Conservation (phyloP, 2,888 invertebrate genomes). For the Augiades crinisus region DNA sequence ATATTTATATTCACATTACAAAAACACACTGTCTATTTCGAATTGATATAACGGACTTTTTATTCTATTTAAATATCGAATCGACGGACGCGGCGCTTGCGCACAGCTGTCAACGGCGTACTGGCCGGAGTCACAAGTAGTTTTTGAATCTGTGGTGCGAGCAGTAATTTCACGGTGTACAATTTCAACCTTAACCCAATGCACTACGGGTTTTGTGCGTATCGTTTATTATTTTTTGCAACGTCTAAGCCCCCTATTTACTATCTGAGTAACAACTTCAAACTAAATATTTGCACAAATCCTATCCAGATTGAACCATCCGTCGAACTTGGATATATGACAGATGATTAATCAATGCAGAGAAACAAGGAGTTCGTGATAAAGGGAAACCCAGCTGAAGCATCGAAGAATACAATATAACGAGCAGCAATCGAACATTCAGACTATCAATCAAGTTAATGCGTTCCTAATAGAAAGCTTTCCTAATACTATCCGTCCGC, state of each 20-base stretch:
- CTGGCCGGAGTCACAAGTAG: constrained; percentile 38
- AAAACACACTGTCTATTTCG: constrained; percentile 9
- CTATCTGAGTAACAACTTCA: constrained; percentile 11
- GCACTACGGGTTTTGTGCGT: constrained; percentile 22
- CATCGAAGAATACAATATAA: too few relatives aligned
- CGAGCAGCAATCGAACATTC: too few relatives aligned
- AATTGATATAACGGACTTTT: constrained; percentile 36
- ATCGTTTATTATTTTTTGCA: constrained; percentile 1
- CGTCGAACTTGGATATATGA: too few relatives aligned
- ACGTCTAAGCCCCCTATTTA: constrained; percentile 1
- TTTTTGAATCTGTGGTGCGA: constrained; percentile 19
- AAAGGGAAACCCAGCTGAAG: too few relatives aligned
- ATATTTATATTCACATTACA: background rate
- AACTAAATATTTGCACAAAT: too few relatives aligned
- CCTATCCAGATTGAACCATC: too few relatives aligned
- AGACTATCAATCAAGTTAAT: too few relatives aligned
- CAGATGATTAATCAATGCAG: too few relatives aligned
- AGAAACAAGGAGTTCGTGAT: too few relatives aligned
- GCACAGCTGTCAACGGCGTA: constrained; percentile 35
- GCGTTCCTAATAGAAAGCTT: too few relatives aligned
- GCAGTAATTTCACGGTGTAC: constrained; percentile 8
- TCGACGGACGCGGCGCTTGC: constrained; percentile 33
- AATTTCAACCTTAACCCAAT: constrained; percentile 25
- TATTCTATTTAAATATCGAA: constrained; percentile 9
- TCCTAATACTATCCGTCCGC: too few relatives aligned